Conservation (phyloP, 2,797 vertebrate genomes). For the Ctenopoma kingsleyae region DNA sequence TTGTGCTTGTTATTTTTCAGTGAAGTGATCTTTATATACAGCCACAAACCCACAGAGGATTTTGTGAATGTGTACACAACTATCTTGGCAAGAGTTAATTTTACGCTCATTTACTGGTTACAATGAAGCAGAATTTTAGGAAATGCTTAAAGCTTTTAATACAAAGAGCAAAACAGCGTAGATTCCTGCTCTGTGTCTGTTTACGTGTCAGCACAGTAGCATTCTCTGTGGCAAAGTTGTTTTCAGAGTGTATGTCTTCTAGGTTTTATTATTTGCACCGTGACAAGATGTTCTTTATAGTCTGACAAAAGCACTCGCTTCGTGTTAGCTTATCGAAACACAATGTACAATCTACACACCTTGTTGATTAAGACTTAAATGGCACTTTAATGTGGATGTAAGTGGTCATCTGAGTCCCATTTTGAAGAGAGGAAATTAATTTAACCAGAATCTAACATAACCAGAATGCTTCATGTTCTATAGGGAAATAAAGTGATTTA, state of each 20-base stretch:
- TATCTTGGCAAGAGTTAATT: slow-evolving; percentile 7
- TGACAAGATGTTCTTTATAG: slow-evolving; percentile 9
- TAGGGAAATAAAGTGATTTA: slow-evolving; percentile 33
- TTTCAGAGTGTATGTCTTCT: neutral
- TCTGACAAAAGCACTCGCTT: slow-evolving; percentile 19
- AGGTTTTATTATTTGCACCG: slow-evolving; percentile 13
- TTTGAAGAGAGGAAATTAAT: slow-evolving; percentile 27
- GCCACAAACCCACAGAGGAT: neutral
- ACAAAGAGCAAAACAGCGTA: slow-evolving; percentile 10
- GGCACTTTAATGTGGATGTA: slow-evolving; percentile 1
- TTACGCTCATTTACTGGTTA: slow-evolving; percentile 1
- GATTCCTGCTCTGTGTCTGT: slow-evolving; percentile 1
- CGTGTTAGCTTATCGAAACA: slow-evolving; percentile 8
- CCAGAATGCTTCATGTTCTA: slow-evolving; percentile 10
- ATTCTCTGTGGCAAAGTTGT: neutral
- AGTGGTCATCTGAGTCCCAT: neutral
- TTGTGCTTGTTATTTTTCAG: slow-evolving; percentile 13
- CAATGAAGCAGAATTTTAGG: slow-evolving; percentile 13
- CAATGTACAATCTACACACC: neutral
- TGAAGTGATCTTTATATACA: slow-evolving; percentile 18
- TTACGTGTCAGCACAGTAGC: neutral
- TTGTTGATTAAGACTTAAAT: slow-evolving; percentile 31
- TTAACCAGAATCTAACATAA: slow-evolving; percentile 16
- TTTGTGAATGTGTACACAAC: neutral
- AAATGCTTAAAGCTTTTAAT: slow-evolving; percentile 24